Conservation (phyloP, 2,888 invertebrate genomes). For the Hirtodrosophila duncani region DNA sequence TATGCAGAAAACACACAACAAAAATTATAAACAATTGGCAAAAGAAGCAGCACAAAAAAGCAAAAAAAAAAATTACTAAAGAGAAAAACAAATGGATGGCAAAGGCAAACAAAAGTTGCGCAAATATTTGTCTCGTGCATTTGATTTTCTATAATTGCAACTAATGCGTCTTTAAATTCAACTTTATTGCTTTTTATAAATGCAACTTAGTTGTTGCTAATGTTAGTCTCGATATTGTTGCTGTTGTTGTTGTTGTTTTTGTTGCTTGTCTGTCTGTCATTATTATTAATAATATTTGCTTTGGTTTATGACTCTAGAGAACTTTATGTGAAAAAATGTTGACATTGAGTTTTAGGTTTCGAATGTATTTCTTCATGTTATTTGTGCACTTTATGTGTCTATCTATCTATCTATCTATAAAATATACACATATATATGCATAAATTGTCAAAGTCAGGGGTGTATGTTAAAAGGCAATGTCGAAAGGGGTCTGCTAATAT, state of each 20-base stretch:
- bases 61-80: slow-evolving; percentile 45
- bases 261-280: slow-evolving; percentile 26
- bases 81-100: slow-evolving; percentile 69
- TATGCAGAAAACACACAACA: slow-evolving; percentile 1
- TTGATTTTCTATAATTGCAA: slow-evolving; percentile 61
- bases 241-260: no score
- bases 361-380: slow-evolving; percentile 28
- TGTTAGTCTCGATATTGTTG: no score
- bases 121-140: slow-evolving; percentile 62
- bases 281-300: slow-evolving; percentile 45
- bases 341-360: slow-evolving; percentile 39
- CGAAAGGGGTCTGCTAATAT: neutral
- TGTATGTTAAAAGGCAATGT: slow-evolving; percentile 6
- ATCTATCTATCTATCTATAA: neutral
- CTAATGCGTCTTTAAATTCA: slow-evolving; percentile 64
- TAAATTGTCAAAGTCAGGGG: slow-evolving; percentile 17
- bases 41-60: slow-evolving; percentile 2
- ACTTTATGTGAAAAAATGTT: slow-evolving; percentile 36
- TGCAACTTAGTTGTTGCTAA: slow-evolving; percentile 20
- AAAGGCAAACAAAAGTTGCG: slow-evolving; percentile 62
- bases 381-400: slow-evolving; percentile 44
- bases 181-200: slow-evolving; percentile 44
- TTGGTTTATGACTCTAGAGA: slow-evolving; percentile 27
- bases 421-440: slow-evolving; percentile 6
- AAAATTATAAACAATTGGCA: slow-evolving; percentile 10